Conservation (phyloP, 2,113 vertebrate species). For the Pachycephala philippinensis region DNA sequence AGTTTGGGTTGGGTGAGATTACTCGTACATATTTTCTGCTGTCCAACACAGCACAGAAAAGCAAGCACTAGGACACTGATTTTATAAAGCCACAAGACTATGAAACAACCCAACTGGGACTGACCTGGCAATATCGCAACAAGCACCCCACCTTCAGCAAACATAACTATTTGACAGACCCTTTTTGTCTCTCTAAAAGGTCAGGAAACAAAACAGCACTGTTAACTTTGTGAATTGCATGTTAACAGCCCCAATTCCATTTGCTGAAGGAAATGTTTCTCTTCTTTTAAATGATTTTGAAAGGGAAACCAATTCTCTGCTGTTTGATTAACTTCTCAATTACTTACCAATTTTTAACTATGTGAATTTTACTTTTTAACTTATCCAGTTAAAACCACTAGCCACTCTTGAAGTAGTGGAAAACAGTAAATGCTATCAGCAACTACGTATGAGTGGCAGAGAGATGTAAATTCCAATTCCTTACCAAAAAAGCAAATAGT, state of each 20-base stretch:
- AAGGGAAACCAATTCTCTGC: not conserved
- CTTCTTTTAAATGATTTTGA: not conserved
- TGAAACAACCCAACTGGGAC: not conserved
- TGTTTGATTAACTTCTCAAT: not conserved
- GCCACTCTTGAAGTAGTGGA: not conserved
- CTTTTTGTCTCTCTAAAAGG: not conserved
- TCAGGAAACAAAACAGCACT: not conserved
- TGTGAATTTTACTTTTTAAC: not conserved
- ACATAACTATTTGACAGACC: not conserved
- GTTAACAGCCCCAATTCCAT: not conserved
- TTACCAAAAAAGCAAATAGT: not conserved
- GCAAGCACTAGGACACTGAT: not conserved
- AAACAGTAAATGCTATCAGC: not conserved
- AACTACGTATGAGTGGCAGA: not conserved
- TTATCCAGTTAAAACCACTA: not conserved
- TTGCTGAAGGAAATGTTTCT: not conserved
- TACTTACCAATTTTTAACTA: not conserved
- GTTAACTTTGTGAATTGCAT: not conserved
- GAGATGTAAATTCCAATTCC: not conserved
- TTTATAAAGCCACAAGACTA: not conserved
- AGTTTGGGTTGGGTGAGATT: not conserved
- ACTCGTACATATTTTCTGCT: not conserved
- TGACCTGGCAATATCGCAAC: not conserved
- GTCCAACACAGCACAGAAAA: not conserved
- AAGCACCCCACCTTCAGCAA: not conserved